phyloP scores from a whole-genome alignment of 2,113 vertebrate genomes.

The Calidris pygmaea region DNA sequence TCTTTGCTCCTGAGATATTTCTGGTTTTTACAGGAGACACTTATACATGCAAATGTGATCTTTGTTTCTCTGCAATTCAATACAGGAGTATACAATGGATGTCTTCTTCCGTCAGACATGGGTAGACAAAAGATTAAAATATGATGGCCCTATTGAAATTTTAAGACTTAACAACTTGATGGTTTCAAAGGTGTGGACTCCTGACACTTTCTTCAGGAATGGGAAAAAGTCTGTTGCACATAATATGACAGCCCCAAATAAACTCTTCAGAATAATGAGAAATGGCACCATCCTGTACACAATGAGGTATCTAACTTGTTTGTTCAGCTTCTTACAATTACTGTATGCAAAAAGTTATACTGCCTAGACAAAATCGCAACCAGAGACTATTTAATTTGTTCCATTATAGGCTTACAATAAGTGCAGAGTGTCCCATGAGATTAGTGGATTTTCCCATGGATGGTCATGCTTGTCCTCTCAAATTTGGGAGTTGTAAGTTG shows the following conservation, averaged over 20 bases:
- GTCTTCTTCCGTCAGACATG: slow-evolving; percentile 98
- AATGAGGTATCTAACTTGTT: slow-evolving; percentile 86
- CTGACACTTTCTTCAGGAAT: slow-evolving; percentile 98
- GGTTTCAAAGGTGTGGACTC: slow-evolving; percentile 99
- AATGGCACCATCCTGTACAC: slow-evolving; percentile 98
- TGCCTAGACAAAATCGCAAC: slow-evolving; percentile 56
- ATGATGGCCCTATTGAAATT: slow-evolving; percentile 96
- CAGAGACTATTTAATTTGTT: slow-evolving; percentile 69
- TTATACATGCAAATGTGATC: neutral
- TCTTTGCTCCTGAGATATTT: slow-evolving; percentile 10
- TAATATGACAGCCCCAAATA: slow-evolving; percentile 98
- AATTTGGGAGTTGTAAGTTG: slow-evolving; percentile 99
- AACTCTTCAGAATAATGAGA: slow-evolving; percentile 98
- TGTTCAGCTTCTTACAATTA: slow-evolving; percentile 15
- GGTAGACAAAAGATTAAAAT: slow-evolving; percentile 92
- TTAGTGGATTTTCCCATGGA: slow-evolving; percentile 99
- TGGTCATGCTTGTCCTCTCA: slow-evolving; percentile 95
- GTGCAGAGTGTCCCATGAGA: slow-evolving; percentile 97
- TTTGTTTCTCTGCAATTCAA: slow-evolving; percentile 48
- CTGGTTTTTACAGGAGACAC: neutral
- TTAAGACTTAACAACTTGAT: slow-evolving; percentile 97
- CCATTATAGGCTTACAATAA: slow-evolving; percentile 91
- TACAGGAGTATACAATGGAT: slow-evolving; percentile 98
- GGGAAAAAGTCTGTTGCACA: slow-evolving; percentile 97
- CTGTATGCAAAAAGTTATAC: slow-evolving; percentile 45